These are phyloP conservation scores for Lutraria lutraria DNA, from an alignment of 2,888 invertebrate genomes.

Conservation along the genomic window DNA sequence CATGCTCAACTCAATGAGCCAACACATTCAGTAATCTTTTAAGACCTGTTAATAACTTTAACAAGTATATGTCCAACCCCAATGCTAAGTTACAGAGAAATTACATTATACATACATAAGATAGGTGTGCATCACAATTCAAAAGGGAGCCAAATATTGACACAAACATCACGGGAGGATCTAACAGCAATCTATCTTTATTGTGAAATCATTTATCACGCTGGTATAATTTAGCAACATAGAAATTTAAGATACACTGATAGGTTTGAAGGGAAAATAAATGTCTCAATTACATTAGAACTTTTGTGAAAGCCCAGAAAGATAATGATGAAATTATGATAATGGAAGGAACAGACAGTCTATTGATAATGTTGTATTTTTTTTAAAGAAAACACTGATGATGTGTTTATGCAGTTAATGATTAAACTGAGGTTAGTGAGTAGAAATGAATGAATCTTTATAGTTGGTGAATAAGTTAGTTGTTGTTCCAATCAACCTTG, in stretches of 20 bases:
- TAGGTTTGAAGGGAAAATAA: constrained; percentile 12
- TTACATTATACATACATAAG: not conserved
- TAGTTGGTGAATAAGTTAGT: too few relatives aligned
- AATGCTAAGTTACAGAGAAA: not conserved
- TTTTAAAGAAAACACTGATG: too few relatives aligned
- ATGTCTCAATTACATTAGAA: not conserved
- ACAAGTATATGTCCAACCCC: not conserved
- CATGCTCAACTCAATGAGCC: too few relatives aligned
- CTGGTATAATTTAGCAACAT: not conserved
- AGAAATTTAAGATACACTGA: not conserved
- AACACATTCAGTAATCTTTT: not conserved
- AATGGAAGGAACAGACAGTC: not conserved
- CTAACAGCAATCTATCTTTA: constrained; percentile 11
- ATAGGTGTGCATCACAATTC: not conserved
- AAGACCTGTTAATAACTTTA: not conserved
- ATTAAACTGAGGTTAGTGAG: not conserved
- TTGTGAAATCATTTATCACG: not conserved
- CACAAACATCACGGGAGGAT: not conserved
- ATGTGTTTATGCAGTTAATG: not conserved
- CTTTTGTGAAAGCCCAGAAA: not conserved
- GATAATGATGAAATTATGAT: constrained; percentile 8
- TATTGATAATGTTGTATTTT: too few relatives aligned
- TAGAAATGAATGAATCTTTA: too few relatives aligned
- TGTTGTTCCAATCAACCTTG: too few relatives aligned
- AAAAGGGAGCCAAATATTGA: not conserved